Conservation (phyloP, 2,113 vertebrate genomes). For the Pollachius pollachius region DNA sequence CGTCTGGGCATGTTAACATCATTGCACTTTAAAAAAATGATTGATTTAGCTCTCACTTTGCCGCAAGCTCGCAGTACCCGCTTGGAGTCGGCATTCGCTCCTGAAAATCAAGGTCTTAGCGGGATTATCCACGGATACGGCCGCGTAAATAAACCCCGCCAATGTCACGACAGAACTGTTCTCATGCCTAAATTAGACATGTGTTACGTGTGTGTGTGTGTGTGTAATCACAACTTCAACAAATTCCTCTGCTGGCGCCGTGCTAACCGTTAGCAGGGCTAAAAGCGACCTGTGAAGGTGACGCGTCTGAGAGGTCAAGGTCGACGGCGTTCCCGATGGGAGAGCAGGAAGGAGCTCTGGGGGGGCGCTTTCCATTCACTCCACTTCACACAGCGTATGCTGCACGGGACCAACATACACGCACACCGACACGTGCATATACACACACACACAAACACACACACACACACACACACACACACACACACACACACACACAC, state of each 20-base stretch:
- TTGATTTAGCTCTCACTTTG: too few species aligned
- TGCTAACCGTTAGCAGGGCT: slow-evolving; percentile 39
- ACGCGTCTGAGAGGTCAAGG: slow-evolving; percentile 22
- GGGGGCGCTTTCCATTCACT: slow-evolving; percentile 1
- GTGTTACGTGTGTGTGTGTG: neutral
- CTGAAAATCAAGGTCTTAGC: slow-evolving; percentile 35
- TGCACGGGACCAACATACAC: neutral
- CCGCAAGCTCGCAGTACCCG: too few species aligned
- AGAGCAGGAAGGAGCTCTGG: slow-evolving; percentile 17
- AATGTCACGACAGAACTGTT: slow-evolving; percentile 37
- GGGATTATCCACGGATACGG: slow-evolving; percentile 41
- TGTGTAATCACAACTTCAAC: slow-evolving; percentile 33
- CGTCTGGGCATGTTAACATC: too few species aligned
- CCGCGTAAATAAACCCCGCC: slow-evolving; percentile 33
- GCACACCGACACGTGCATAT: too few species aligned
- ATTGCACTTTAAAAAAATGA: too few species aligned
- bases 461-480: slow-evolving; percentile 1
- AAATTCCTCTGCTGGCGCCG: slow-evolving; percentile 33
- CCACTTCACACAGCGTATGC: slow-evolving; percentile 31
- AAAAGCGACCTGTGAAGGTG: slow-evolving; percentile 24
- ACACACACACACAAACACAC: neutral
- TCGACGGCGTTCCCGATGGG: slow-evolving; percentile 38
- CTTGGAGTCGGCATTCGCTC: too few species aligned
- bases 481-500: too few species aligned
- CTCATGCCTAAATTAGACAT: slow-evolving; percentile 44